Base-by-base conservation (phyloP, 2,113 vertebrate species). In the Pedionomus torquatus region DNA sequence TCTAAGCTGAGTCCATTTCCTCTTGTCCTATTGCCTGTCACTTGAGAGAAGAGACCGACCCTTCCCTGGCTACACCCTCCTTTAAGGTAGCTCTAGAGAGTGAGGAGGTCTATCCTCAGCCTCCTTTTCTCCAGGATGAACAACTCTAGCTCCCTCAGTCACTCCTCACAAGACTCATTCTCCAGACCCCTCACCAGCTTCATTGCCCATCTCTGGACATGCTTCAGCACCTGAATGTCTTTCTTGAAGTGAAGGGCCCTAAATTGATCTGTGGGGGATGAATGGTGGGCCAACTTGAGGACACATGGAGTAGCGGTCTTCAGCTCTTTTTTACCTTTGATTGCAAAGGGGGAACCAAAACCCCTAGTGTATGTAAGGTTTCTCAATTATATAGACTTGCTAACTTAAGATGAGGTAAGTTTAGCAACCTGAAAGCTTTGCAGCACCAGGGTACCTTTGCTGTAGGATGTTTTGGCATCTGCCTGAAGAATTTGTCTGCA, bases 321-420 rank as follows among this genome's bases (percentile, higher is more conserved):
- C 9, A 2, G 8, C 23, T 24, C 10, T 20, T 79, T 79, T 64
- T 63, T 39, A 11, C 6, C 39, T 71, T 71, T 49, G 51, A 35
- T 28, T 39, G 26, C 14, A 61, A 57, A 66, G 21, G 7, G 28
- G 28, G 16, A 1, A 46, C 5, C 4, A 51, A 66, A 66, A 3
- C 17, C 11, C 9, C 17, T 57, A 28, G 55, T 0, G 1, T 9
- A 28, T 4, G 4, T 28, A 70, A 70, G 28, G 5, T 10, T 3
- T 43, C 35, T 66, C 28, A 28, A 13, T 66, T 70, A 66, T 70
- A 66, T 66, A 81, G 31, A 71, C 33, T 68, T 51, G 6, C 10
- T 18, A 41, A 1, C 33, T 44, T 51, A 44, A 64, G 13, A 13
- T 21, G 13, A 63, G 49, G 0, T 30, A 20, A 52, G 4, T 30